Evolutionary conservation across 2,888 invertebrate genomes (phyloP).

Genomic region (Cephus pulcher): DNA sequence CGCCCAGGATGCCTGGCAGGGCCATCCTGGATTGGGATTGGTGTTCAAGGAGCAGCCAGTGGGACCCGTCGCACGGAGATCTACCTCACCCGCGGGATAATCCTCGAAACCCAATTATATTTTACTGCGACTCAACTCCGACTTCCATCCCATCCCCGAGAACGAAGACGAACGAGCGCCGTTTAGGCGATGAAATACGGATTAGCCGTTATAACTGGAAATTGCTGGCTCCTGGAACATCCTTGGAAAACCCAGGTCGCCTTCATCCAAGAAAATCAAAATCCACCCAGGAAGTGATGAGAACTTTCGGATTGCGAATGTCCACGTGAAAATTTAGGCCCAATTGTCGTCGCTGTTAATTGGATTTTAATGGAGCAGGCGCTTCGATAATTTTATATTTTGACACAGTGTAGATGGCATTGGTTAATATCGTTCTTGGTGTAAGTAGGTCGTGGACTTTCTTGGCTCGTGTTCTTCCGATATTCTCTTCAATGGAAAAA

Average conservation of each 20-base stretch:
- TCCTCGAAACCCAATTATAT: conserved; percentile 67
- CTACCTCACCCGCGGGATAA: conserved; percentile 64
- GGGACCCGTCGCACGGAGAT: conserved; percentile 61
- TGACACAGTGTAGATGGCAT: not conserved
- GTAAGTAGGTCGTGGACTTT: not conserved
- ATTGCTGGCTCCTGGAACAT: conserved; percentile 45
- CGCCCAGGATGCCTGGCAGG: not conserved
- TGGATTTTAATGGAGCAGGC: not conserved
- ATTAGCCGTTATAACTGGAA: conserved; percentile 65
- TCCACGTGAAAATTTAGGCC: not conserved
- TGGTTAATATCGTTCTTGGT: not conserved
- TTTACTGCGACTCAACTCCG: conserved; percentile 65
- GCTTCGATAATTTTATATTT: not conserved
- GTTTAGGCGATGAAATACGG: conserved; percentile 65
- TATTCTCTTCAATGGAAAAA: not conserved
- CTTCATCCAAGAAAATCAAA: not conserved
- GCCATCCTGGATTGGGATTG: conserved; percentile 9
- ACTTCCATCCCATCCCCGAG: conserved; percentile 57
- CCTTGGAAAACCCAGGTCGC: not conserved
- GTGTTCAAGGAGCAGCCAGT: conserved; percentile 41
- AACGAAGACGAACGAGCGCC: conserved; percentile 60
- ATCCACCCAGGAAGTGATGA: not conserved
- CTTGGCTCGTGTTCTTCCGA: not conserved
- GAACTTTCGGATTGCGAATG: not conserved
- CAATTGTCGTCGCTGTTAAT: not conserved